Percentiles rank a stretch among this genome's conserved stretches.
Conservation (phyloP, 2,113 vertebrate genomes). For the Thalassoma bifasciatum region DNA sequence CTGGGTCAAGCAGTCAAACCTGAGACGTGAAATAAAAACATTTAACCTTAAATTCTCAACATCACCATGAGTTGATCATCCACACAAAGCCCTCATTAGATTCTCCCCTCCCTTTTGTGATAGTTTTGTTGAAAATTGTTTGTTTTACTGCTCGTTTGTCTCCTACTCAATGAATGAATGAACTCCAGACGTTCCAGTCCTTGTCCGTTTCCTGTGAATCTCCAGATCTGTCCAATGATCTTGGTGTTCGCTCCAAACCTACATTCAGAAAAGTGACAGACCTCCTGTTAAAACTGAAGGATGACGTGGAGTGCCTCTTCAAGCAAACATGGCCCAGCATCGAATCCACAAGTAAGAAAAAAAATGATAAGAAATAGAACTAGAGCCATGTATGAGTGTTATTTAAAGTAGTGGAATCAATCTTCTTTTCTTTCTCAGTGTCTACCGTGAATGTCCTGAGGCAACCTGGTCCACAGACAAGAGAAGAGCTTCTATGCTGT, state of each 20-base stretch:
- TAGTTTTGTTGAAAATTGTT: no score
- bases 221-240: not conserved
- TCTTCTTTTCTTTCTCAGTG: conserved; percentile 1
- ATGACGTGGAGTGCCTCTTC: conserved; percentile 1
- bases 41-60: no score
- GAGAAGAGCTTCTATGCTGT: conserved; percentile 26
- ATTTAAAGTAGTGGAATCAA: not conserved
- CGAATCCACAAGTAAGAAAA: conserved; percentile 7
- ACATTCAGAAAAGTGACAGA: not conserved
- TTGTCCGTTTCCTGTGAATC: conserved; percentile 24
- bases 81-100: no score
- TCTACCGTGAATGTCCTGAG: conserved; percentile 8
- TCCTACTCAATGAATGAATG: no score
- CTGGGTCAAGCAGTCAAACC: no score
- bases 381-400: not conserved
- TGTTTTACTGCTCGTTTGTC: no score
- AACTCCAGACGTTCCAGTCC: conserved; percentile 54
- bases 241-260: not conserved
- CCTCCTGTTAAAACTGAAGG: conserved; percentile 5
- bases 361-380: not conserved
- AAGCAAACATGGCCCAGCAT: not conserved
- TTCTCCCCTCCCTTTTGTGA: no score
- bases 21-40: no score
- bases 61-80: no score
- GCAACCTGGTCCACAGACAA: conserved; percentile 39